A percentile compares a stretch with the other conserved stretches of the same genome.
Evolutionary conservation across 2,888 invertebrate species (phyloP).

Genomic region (Zhuqinia jingwanae): DNA sequence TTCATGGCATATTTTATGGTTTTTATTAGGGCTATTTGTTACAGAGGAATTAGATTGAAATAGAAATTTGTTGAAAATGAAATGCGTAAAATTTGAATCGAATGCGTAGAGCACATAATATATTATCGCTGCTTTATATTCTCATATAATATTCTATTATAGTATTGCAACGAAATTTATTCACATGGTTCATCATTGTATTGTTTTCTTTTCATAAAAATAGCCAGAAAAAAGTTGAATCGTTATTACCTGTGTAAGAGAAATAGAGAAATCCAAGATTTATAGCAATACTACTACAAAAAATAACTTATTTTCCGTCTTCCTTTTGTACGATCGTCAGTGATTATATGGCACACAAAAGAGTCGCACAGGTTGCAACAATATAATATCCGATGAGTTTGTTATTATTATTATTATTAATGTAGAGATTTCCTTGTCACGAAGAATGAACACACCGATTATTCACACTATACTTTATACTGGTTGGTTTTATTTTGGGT

Average conservation of each 20-base stretch:
- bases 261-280: constrained; percentile 52
- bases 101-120: constrained; percentile 10
- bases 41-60: constrained; percentile 63
- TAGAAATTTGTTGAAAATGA: constrained; percentile 61
- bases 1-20: background rate
- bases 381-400: background rate
- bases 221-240: background rate
- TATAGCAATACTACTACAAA: constrained; percentile 2
- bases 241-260: constrained; percentile 54
- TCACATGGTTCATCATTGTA: background rate
- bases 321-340: constrained; percentile 10
- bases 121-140: constrained; percentile 6
- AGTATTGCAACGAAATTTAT: too few species aligned
- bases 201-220: background rate
- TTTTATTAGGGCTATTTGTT: constrained; percentile 21
- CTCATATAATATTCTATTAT: too few species aligned
- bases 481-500: too few species aligned
- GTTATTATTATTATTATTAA: background rate
- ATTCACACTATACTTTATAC: background rate
- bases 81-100: constrained; percentile 42
- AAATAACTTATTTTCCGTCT: constrained; percentile 32
- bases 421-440: background rate
- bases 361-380: background rate
- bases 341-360: constrained; percentile 24
- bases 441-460: constrained; percentile 15